A percentile compares a stretch with the other conserved stretches of the same genome.
Evolutionary conservation across 2,888 invertebrate species (phyloP).

Genomic region (Hanleya hanleyi): DNA sequence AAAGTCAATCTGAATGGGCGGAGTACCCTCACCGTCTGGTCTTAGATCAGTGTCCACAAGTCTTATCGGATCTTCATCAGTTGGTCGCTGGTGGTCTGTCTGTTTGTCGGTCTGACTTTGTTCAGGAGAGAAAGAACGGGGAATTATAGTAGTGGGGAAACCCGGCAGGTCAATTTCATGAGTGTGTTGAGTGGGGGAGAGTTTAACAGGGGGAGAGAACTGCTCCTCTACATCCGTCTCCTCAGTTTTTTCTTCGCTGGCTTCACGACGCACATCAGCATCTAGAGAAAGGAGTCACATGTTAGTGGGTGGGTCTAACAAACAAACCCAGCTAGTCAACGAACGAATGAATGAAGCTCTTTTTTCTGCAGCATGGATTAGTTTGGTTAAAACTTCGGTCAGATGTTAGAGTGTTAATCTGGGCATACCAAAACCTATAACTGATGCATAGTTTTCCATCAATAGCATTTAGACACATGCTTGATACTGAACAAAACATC

Average conservation of each 20-base stretch:
- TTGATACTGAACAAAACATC: too few species aligned
- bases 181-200: constrained; percentile 63
- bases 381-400: not conserved
- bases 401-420: too few species aligned
- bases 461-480: too few species aligned
- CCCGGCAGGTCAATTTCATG: constrained; percentile 68
- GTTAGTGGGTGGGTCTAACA: constrained; percentile 20
- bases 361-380: not conserved
- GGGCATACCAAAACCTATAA: too few species aligned
- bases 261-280: constrained; percentile 51
- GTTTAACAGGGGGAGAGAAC: constrained; percentile 58
- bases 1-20: not conserved
- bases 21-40: constrained; percentile 39
- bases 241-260: constrained; percentile 69
- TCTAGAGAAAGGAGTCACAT: constrained; percentile 44
- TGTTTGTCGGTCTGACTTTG: constrained; percentile 29
- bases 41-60: too few species aligned
- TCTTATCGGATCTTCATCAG: too few species aligned
- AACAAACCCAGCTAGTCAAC: constrained; percentile 20
- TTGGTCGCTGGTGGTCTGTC: too few species aligned
- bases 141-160: constrained; percentile 55
- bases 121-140: constrained; percentile 52
- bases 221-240: constrained; percentile 69
- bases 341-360: not conserved
- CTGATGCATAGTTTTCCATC: too few species aligned